phyloP scores from a whole-genome alignment of 2,888 invertebrate genomes.

The Pollenia labialis region DNA sequence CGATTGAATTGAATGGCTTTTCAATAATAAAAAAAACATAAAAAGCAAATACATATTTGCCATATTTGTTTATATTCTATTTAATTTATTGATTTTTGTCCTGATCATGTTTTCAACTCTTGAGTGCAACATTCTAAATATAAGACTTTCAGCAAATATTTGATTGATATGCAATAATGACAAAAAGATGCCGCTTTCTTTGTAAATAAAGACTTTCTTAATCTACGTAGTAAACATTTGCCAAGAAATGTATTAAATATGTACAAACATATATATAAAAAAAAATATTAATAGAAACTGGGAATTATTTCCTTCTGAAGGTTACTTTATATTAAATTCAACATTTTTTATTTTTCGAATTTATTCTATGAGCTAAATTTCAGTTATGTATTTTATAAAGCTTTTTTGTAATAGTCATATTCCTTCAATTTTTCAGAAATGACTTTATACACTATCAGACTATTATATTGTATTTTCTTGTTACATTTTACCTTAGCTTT shows the following conservation, averaged over 20 bases:
- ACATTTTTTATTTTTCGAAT: too few species aligned
- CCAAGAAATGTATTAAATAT: constrained; percentile 8
- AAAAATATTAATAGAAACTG: too few species aligned
- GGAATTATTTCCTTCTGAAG: too few species aligned
- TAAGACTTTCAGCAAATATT: constrained; percentile 41
- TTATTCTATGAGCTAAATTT: too few species aligned
- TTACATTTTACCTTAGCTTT: too few species aligned
- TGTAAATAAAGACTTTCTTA: constrained; percentile 24
- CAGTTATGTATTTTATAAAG: too few species aligned
- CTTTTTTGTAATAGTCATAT: too few species aligned
- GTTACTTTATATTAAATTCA: too few species aligned
- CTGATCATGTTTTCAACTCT: background rate
- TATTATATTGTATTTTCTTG: too few species aligned
- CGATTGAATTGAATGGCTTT: constrained; percentile 9
- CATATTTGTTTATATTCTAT: constrained; percentile 35
- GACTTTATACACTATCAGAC: too few species aligned
- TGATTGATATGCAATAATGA: constrained; percentile 31
- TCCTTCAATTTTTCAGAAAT: too few species aligned
- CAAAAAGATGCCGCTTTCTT: constrained; percentile 42
- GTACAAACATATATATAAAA: background rate
- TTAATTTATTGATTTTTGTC: constrained; percentile 44
- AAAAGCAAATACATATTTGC: constrained; percentile 43
- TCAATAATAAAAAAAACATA: constrained; percentile 7
- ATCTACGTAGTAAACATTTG: constrained; percentile 42
- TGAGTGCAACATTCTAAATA: constrained; percentile 1